Evolutionary conservation across 2,888 invertebrate genomes (phyloP), one percentile per base, ranked within the genome.

Genomic region (Subacronicta megacephala): DNA sequence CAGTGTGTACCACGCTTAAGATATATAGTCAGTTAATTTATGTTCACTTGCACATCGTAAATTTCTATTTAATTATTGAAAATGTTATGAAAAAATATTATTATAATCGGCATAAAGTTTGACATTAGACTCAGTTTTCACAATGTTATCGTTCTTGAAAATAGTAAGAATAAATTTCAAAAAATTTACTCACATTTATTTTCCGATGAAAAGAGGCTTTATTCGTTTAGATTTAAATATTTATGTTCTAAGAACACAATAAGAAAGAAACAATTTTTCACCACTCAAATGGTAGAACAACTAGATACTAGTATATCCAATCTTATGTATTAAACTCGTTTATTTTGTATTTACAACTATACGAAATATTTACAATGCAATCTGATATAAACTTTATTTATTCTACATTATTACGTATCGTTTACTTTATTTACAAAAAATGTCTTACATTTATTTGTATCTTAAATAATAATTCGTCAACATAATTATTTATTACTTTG

Each of bases 181-280:
- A 12, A n/a, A 12, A 29, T 31, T 12, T 31, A 47, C 3, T 38
- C 17, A n/a, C 6, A n/a, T 20, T 12, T 7, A 9, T 20, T 62
- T 57, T 67, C 60, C 43, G 36, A 62, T n/a, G 37, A 51, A 18
- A 64, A 77, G 49, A 77, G 60, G 59, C 62, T 75, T 43, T 55
- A 53, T 29, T 20, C 60, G 55, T 61, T 57, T n/a, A 31, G 31
- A 31, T 31, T 52, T 45, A 67, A 79, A 80, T 78, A 80, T 75
- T 80, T 80, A n/a, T 81, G 92, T 93, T 92, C 92, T 93, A 92
- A 78, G 93, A 93, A 93, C 93, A 78, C 75, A 88, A 83, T 47
- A 65, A 65, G 9, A 35, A 51, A 72, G 3, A 82, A 83, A 81
- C 74, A 81, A 71, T 88, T 88, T 85, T 87, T 82, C 84, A 90